Evolutionary conservation across 2,888 invertebrate species (phyloP).

Genomic region (Lasioglossum marginatum): DNA sequence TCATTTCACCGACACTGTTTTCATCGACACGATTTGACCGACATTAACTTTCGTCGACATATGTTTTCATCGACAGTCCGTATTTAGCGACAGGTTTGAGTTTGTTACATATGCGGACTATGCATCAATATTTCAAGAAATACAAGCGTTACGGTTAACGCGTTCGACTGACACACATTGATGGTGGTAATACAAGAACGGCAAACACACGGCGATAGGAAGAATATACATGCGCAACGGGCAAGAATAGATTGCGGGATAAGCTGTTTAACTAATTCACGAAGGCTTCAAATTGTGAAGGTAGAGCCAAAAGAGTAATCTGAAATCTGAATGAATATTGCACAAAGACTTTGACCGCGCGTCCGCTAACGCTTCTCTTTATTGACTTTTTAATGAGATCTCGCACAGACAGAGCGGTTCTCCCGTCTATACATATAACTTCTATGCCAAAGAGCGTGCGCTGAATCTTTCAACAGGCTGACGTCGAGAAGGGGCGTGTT

Average conservation of each 20-base stretch:
- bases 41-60: no score
- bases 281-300: neutral
- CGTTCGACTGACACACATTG: no score
- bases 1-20: no score
- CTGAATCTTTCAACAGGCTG: neutral
- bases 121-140: no score
- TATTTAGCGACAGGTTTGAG: no score
- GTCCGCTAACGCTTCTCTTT: neutral
- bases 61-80: no score
- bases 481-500: neutral
- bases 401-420: neutral
- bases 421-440: neutral
- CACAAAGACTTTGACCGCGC: neutral
- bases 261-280: neutral
- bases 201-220: neutral
- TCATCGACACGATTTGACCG: no score
- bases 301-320: neutral
- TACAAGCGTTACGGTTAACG: no score
- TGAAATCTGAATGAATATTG: neutral
- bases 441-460: neutral
- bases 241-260: neutral
- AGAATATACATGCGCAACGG: neutral
- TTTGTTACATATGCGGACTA: no score
- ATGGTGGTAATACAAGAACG: no score
- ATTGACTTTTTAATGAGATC: conserved; percentile 1